A percentile compares a stretch with the other conserved stretches of the same genome.
Evolutionary conservation across 2,113 vertebrate species (phyloP).

Genomic region (Corythaeola cristata): DNA sequence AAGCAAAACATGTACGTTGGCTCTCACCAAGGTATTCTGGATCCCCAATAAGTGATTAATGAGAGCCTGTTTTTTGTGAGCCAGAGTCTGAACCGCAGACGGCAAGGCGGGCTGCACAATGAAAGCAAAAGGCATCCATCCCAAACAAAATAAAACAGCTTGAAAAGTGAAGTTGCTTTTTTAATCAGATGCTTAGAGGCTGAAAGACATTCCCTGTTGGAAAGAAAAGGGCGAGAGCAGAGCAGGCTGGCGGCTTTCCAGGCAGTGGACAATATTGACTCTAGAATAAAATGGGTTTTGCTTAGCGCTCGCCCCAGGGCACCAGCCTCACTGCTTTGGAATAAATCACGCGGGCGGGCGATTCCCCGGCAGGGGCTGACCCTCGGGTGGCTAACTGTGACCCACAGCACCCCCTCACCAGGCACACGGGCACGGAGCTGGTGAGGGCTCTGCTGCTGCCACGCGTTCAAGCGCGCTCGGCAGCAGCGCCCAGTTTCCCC

Average conservation of each 20-base stretch:
- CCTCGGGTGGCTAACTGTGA: background rate
- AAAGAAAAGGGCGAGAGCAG: constrained; percentile 6
- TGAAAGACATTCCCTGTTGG: constrained; percentile 52
- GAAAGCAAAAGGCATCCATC: constrained; percentile 62
- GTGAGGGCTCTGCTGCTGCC: background rate
- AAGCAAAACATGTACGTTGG: constrained; percentile 21
- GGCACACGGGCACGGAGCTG: background rate
- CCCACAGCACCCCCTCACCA: background rate
- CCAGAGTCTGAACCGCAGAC: background rate
- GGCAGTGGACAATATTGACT: constrained; percentile 45
- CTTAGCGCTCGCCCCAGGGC: background rate
- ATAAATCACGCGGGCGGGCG: accelerated
- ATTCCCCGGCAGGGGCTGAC: background rate
- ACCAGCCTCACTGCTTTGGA: background rate
- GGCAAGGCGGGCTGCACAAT: constrained; percentile 14
- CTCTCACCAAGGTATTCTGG: constrained; percentile 22
- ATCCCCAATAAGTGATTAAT: constrained; percentile 57
- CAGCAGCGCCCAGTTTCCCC: background rate
- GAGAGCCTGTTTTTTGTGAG: constrained; percentile 25
- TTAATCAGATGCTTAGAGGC: constrained; percentile 50
- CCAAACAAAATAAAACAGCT: constrained; percentile 39
- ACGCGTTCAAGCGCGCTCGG: no score
- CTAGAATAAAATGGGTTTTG: constrained; percentile 11
- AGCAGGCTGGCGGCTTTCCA: constrained; percentile 28
- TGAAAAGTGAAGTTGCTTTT: constrained; percentile 60